Evolutionary conservation across 2,888 invertebrate species (phyloP), one percentile per base, ranked within the genome.

Genomic region (Diarsia rubi): DNA sequence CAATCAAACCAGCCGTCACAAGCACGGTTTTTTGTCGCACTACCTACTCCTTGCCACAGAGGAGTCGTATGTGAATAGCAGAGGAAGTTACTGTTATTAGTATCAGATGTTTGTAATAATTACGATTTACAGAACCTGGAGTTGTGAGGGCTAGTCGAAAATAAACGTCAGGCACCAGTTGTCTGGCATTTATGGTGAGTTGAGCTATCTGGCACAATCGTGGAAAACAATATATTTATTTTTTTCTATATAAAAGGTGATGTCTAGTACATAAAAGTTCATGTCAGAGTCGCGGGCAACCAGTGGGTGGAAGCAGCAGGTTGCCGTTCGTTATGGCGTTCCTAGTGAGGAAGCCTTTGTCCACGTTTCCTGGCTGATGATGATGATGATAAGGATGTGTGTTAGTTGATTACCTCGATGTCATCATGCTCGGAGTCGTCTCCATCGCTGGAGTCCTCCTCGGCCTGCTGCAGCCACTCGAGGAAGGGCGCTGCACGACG

Each of bases 401-500:
- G 24, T 24, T 14, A 0, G 54, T 16, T 16, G 24, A 3, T 57
- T 8, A 97, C 98, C 97, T 98, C 98, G 76, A 98, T 98, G 73
- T 98, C 98, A 70, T 98, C 98, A 70, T 98, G 98, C 83, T 89
- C 90, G 72, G 83, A 85, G 75, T 97, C 98, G 77, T 97, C 97
- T 44, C 97, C 98, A 59, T 97, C 98, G 42, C 98, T 98, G 83
- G 98, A 98, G 92, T 99, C 99, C 94, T 99, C 99, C 92, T 99
- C 99, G 78, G 99, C 99, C 93, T 99, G 99, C 93, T 98, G 98
- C 88, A 99, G 97, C 99, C 99, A 99, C 91, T 98, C 99, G 81
- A 99, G 97, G 96, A 99, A 99, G 75, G 99, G 99, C 91, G 98
- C 98, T 70, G 99, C 99, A 91, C 98, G 98, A 83, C 98, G 98